Base-by-base conservation (phyloP, 2,113 vertebrate genomes). In the Abramis brama region DNA sequence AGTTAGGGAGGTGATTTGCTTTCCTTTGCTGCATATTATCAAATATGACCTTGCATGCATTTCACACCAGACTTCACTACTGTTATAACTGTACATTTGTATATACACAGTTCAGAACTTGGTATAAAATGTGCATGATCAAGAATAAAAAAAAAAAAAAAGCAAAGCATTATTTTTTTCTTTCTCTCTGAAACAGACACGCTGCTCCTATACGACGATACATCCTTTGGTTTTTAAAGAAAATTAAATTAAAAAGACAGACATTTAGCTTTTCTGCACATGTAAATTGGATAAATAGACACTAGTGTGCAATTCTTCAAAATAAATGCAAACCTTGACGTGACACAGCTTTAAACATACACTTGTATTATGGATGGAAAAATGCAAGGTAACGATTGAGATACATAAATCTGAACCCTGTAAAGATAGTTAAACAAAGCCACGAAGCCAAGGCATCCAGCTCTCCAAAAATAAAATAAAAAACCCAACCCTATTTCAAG, bases 111-210 rank as follows among this genome's bases (percentile, higher is more conserved):
- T 52, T 84, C 57, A 11, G 66, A 45, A 73, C 9, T 43, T 64
- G 45, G 60, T 86, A 88, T 78, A 88, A 89, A 88, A 88, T 89
- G 87, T 89, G 89, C 87, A 86, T 82, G 85, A 82, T 77, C n/a
- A 62, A 79, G 47, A 86, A 86, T 55, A 55, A 25, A 27, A 70
- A 43, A 64, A 70, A 85, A 25, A 66, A 6, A n/a, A 85, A 82
- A 82, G n/a, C n/a, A n/a, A 82, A 55, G 52, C 27, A 36, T 73
- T 33, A 9, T 47, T 73, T 82, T 82, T 43, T 52, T 52, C 50
- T 19, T 50, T 79, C 21, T 83, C 47, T 43, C 55, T 55, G 62
- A 76, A 74, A 79, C 19, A 75, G 23, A 74, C 76, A 81, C 27
- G 27, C 19, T 79, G 75, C 57, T 47, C 50, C 19, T 21, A 70